phyloP scores from a whole-genome alignment of 2,113 vertebrate species.

The Tragelaphus buxtoni region DNA sequence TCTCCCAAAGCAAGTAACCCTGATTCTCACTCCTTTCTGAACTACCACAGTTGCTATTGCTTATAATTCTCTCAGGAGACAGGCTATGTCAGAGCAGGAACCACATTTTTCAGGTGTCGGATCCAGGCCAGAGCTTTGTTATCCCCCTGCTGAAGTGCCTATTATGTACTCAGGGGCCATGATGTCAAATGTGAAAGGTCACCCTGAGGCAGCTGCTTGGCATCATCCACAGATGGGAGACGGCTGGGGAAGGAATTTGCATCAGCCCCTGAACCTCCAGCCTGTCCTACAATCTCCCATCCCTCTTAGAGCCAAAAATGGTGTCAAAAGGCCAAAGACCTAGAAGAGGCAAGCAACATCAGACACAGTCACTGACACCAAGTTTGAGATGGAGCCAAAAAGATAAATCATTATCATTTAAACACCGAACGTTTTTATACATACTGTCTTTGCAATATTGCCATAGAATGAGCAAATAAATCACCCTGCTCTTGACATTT shows the following conservation, averaged over 20 bases:
- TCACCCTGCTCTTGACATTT: conserved; percentile 73
- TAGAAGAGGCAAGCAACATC: neutral
- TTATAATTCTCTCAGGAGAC: neutral
- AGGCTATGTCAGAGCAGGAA: neutral
- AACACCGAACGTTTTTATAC: conserved; percentile 56
- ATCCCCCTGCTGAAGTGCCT: neutral
- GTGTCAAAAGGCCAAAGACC: conserved; percentile 47
- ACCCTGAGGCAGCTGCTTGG: neutral
- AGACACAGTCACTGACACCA: conserved; percentile 2
- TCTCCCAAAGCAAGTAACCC: conserved; percentile 46
- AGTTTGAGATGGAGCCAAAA: conserved; percentile 27
- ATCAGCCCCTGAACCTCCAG: neutral
- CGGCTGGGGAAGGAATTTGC: neutral
- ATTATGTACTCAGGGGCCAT: neutral
- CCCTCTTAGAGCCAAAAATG: neutral
- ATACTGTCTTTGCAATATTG: conserved; percentile 68
- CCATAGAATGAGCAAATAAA: conserved; percentile 74
- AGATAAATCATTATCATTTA: conserved; percentile 72
- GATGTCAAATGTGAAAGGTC: conserved; percentile 33
- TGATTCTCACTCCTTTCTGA: neutral
- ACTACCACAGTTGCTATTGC: neutral
- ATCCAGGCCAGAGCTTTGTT: neutral
- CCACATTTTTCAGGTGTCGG: neutral
- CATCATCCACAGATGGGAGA: neutral
- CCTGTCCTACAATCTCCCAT: neutral